Conservation (phyloP, 2,113 vertebrate genomes). For the Nycticryphes semicollaris region DNA sequence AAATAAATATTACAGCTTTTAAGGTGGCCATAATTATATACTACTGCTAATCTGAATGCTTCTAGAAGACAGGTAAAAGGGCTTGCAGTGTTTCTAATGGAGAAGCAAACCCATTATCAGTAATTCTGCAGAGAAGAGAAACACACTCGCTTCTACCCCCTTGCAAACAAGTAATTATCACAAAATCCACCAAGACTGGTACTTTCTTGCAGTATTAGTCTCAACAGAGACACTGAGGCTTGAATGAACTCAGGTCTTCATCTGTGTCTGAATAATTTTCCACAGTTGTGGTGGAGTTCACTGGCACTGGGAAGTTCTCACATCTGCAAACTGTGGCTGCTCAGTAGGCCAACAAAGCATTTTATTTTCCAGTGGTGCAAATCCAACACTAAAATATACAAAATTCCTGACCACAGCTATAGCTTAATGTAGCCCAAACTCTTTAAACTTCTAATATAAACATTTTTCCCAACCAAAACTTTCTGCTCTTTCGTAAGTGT, state of each 20-base stretch:
- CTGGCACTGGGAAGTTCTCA: background rate
- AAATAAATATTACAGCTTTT: background rate
- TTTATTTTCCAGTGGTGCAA: slow-evolving; percentile 53
- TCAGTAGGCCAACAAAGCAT: background rate
- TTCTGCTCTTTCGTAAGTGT: background rate
- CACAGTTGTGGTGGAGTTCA: background rate
- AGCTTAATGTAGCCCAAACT: slow-evolving; percentile 7
- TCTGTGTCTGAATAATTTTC: background rate
- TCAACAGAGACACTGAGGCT: background rate
- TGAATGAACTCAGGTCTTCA: background rate
- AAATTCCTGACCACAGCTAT: slow-evolving; percentile 36
- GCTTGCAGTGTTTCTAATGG: background rate
- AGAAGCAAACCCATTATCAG: background rate
- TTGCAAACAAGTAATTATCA: background rate
- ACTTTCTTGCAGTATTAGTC: background rate
- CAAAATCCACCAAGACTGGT: background rate
- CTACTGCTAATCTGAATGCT: background rate
- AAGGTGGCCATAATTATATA: background rate
- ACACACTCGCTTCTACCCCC: background rate
- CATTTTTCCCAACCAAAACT: background rate
- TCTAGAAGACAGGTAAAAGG: background rate
- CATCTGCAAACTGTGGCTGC: background rate
- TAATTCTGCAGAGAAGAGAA: background rate
- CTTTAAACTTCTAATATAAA: slow-evolving; percentile 43
- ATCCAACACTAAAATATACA: slow-evolving; percentile 36